A percentile compares a stretch with the other conserved stretches of the same genome.
Conservation (phyloP, 2,888 invertebrate species). For the Gnatocerus cornutus region DNA sequence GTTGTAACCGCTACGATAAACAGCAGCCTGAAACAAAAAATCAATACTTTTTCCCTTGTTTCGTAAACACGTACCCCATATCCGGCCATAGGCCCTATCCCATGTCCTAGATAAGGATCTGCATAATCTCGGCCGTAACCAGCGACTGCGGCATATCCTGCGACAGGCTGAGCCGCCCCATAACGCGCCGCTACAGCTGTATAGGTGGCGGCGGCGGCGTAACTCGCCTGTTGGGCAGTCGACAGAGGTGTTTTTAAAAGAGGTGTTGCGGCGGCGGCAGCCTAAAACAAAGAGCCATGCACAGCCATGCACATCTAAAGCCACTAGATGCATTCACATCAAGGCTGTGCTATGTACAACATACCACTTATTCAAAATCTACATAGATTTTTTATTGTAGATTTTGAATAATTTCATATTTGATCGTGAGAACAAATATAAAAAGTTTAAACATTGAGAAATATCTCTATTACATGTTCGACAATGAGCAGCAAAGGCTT, state of each 20-base stretch:
- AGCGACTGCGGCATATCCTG: slow-evolving; percentile 82
- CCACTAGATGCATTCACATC: slow-evolving; percentile 59
- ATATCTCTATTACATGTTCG: background rate
- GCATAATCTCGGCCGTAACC: slow-evolving; percentile 93
- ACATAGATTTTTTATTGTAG: slow-evolving; percentile 1
- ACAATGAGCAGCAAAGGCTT: too few species aligned
- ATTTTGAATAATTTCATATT: slow-evolving; percentile 17
- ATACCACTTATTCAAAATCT: slow-evolving; percentile 27
- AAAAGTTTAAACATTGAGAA: background rate
- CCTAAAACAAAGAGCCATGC: slow-evolving; percentile 72
- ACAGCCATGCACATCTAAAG: slow-evolving; percentile 70
- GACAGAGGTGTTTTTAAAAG: slow-evolving; percentile 89
- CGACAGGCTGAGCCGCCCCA: slow-evolving; percentile 83
- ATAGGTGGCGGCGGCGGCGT: slow-evolving; percentile 89
- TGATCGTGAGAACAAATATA: slow-evolving; percentile 11
- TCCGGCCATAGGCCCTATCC: slow-evolving; percentile 96
- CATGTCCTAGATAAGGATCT: slow-evolving; percentile 95
- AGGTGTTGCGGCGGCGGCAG: slow-evolving; percentile 80
- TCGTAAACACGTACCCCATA: slow-evolving; percentile 87
- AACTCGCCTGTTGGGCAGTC: slow-evolving; percentile 89
- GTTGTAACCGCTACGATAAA: slow-evolving; percentile 95
- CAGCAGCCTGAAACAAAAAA: slow-evolving; percentile 82
- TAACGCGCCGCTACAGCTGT: slow-evolving; percentile 90
- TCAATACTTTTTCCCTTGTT: background rate
- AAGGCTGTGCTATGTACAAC: slow-evolving; percentile 56